Base-by-base conservation (phyloP, 2,797 vertebrate species). In the Galaxias olidus region DNA sequence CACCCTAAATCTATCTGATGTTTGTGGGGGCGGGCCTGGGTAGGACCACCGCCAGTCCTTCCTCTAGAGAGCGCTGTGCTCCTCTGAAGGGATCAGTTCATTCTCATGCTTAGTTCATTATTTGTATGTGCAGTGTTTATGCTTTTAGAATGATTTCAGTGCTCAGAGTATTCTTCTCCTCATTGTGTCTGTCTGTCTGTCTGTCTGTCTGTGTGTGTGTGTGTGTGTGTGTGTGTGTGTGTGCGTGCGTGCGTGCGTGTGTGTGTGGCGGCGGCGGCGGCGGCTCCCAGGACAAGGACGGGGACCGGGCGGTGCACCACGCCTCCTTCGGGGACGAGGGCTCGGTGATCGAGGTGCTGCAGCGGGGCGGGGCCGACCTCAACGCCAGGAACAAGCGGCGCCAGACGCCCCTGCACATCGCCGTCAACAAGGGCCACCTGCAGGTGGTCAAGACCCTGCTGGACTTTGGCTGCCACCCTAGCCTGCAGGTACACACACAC, bases 381-480 rank as follows among this genome's bases (percentile, higher is more conserved):
- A 99, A 99, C 0, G 98, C 98, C 71, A 94, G 98, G 65, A 99
- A 99, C 88, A 99, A 99, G 71, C 94, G 98, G 54, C 86, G 96
- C 56, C 98, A 99, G 89, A 99, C 98, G 0, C 98, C 98, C 0
- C 92, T 99, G 73, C 98, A 99, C 73, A 99, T 99, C 68, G 98
- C 98, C 41, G 97, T 99, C 75, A 99, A 99, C 86, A 99, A 99
- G 85, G 98, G 98, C 43, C 98, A 99, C 72, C 91, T 99, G 68
- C 98, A 99, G 81, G 98, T 99, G 78, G 97, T 99, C 77, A 98
- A 99, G 90, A 98, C 97, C 9, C 86, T 99, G 67, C 83, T 99
- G 82, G 98, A 99, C 83, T 97, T 99, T 12, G 96, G 96, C 83
- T 99, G 98, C 85, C 98, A 99, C 81, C 98, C 98, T 49, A 99